phyloP scores from a whole-genome alignment of 2,888 invertebrate species.

The Oxycera nigricornis region DNA sequence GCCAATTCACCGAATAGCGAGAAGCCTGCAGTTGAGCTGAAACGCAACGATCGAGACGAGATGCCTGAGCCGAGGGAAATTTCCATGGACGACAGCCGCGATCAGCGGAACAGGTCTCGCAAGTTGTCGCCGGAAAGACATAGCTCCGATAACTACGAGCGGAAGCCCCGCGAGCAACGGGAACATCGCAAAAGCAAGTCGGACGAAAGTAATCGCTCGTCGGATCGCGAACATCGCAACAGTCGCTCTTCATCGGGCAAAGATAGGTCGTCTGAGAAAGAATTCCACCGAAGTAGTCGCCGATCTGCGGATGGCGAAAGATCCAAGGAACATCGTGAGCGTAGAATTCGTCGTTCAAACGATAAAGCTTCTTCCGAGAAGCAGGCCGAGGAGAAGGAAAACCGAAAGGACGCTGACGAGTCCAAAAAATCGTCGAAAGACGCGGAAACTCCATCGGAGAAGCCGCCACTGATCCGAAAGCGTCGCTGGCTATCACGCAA shows the following conservation, averaged over 20 bases:
- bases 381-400: conserved; percentile 48
- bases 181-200: conserved; percentile 33
- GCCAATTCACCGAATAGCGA: neutral
- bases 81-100: neutral
- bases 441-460: conserved; percentile 43
- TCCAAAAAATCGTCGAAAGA: conserved; percentile 32
- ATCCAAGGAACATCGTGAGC: conserved; percentile 36
- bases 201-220: conserved; percentile 13
- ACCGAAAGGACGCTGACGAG: conserved; percentile 54
- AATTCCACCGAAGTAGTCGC: neutral
- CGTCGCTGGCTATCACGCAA: conserved; percentile 62
- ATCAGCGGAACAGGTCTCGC: neutral
- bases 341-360: conserved; percentile 32
- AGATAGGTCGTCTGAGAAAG: neutral
- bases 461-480: conserved; percentile 62
- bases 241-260: conserved; percentile 21
- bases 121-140: conserved; percentile 9
- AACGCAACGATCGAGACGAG: neutral
- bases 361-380: conserved; percentile 50
- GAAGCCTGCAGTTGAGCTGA: neutral
- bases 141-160: conserved; percentile 1
- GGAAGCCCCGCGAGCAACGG: neutral
- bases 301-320: neutral
- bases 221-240: conserved; percentile 39
- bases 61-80: neutral